Base-by-base conservation (phyloP, 2,888 invertebrate species). In the Stenurella melanura region DNA sequence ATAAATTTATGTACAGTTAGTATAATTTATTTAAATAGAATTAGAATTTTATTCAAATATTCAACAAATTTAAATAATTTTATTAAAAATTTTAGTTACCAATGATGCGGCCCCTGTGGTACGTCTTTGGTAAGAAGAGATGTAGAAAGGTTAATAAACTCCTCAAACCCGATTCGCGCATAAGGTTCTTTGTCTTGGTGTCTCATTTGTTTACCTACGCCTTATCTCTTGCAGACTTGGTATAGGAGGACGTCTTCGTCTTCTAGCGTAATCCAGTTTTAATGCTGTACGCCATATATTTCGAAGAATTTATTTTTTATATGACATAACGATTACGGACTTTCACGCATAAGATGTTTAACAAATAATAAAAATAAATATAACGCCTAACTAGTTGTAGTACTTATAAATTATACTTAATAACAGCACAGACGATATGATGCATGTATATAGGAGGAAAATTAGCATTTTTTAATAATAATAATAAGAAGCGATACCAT, bases 131-230 rank as follows among this genome's bases (percentile, higher is more conserved):
- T 56, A 57, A 18, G 42, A 58, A 42, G 38, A 75, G 70, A 30
- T 54, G 61, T 42, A 60, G 26, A 38, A 68, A 76, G 76, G 76
- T 76, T 63, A 76, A 76, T 73, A 73, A 76, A 76, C 76, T 73
- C 34, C 30, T 75, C 66, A 73, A 70, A 69, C 76, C 58, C 60
- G 76, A 76, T 73, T 73, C 70, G 72, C 69, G 76, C 73, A 69
- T 73, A 73, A 57, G 70, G 70, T 73, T 76, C 76, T 76, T 73
- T 76, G 76, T 76, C 76, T 73, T 69, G 72, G 72, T 68, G 69
- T 70, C 58, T 69, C 69, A 76, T 76, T 76, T 69, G 76, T 76
- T 76, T 76, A 73, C 73, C 64, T 73, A 76, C 38, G 73, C 42
- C 58, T 63, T 56, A 63, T 64, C 70, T 75, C 64, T 64, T 64